A percentile compares a stretch with the other conserved stretches of the same genome.
Evolutionary conservation across 2,113 vertebrate genomes (phyloP).

Genomic region (Phyllostomus hastatus): DNA sequence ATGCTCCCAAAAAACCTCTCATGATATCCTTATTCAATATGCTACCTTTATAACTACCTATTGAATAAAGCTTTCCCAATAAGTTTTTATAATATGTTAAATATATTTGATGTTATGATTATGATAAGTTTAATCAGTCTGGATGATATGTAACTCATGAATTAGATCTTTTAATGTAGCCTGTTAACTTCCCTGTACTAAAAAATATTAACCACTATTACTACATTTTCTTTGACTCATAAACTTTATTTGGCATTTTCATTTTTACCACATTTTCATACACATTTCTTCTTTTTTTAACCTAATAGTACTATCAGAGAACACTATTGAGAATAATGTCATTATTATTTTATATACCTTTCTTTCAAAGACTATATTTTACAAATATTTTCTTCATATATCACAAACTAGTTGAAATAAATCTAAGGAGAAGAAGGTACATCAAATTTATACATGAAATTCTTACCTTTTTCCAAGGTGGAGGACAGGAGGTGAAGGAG

Average conservation of each 20-base stretch:
- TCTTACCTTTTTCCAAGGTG: slow-evolving; percentile 55
- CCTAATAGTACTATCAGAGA: neutral
- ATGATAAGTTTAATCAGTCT: neutral
- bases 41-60: neutral
- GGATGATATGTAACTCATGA: neutral
- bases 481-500: slow-evolving; percentile 9
- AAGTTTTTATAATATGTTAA: neutral
- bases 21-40: neutral
- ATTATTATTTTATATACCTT: neutral
- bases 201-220: neutral
- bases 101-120: neutral
- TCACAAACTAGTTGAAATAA: neutral
- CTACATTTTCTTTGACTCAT: neutral
- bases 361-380: neutral
- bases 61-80: neutral
- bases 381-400: neutral
- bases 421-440: neutral
- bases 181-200: neutral
- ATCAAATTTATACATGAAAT: neutral
- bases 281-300: neutral
- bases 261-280: neutral
- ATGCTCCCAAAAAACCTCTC: neutral
- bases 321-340: neutral
- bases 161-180: neutral
- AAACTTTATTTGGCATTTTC: neutral